These are phyloP conservation scores for Drosophila sordidula DNA, from an alignment of 2,888 invertebrate genomes.

Conservation along the genomic window DNA sequence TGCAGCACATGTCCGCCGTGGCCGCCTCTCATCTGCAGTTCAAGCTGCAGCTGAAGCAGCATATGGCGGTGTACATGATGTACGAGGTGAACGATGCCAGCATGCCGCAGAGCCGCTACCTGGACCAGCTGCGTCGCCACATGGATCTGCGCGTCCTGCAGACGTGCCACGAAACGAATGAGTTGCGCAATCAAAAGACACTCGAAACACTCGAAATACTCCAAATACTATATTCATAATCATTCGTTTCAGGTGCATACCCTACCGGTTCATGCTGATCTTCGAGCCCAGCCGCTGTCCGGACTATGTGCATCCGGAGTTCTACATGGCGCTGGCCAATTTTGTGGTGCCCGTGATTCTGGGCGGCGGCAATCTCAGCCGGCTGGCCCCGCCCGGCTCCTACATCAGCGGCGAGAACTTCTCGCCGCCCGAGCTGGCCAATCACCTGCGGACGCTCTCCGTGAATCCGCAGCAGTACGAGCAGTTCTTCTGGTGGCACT, in stretches of 20 bases:
- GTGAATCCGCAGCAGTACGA: slow-evolving; percentile 86
- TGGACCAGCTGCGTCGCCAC: slow-evolving; percentile 35
- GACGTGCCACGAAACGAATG: slow-evolving; percentile 1
- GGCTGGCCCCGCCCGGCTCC: slow-evolving; percentile 86
- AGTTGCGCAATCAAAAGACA: slow-evolving; percentile 24
- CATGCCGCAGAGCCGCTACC: slow-evolving; percentile 23
- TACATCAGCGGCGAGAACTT: slow-evolving; percentile 88
- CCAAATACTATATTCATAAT: too few relatives aligned
- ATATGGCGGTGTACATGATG: slow-evolving; percentile 23
- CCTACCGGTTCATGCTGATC: slow-evolving; percentile 88
- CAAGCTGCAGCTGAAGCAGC: slow-evolving; percentile 14
- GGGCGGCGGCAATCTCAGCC: slow-evolving; percentile 87
- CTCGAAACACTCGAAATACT: background rate
- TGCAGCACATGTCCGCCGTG: background rate
- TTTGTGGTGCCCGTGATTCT: slow-evolving; percentile 87
- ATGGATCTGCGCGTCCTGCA: slow-evolving; percentile 23
- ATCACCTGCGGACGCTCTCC: slow-evolving; percentile 84
- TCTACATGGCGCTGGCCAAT: slow-evolving; percentile 57
- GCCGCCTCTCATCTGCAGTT: background rate
- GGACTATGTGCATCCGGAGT: slow-evolving; percentile 89
- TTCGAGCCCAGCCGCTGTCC: slow-evolving; percentile 88
- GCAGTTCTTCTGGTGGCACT: slow-evolving; percentile 87
- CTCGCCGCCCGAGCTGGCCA: slow-evolving; percentile 86
- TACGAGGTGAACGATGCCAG: slow-evolving; percentile 27
- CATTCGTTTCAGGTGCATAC: slow-evolving; percentile 41